phyloP scores from a whole-genome alignment of 2,888 invertebrate species.

The Exocentrus adspersus region DNA sequence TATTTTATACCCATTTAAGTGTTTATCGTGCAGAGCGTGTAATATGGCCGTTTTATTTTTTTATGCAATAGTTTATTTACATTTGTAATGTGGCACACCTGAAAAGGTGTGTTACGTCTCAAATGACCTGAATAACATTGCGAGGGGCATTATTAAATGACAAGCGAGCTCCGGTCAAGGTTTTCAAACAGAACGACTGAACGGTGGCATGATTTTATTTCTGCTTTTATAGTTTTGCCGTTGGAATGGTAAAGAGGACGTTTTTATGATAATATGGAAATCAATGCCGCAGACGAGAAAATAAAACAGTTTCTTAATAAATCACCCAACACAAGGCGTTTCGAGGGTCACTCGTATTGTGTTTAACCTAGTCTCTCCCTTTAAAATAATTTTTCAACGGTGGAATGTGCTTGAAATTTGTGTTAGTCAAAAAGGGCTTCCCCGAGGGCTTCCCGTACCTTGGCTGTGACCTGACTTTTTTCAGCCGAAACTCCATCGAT shows the following conservation, averaged over 20 bases:
- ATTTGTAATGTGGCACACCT: constrained; percentile 54
- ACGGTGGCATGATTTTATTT: constrained; percentile 28
- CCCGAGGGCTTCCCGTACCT: constrained; percentile 70
- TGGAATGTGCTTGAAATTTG: too few species aligned
- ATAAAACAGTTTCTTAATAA: too few species aligned
- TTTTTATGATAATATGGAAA: too few species aligned
- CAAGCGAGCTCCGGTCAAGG: constrained; percentile 44
- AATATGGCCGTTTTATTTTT: constrained; percentile 32
- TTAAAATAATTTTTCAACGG: too few species aligned
- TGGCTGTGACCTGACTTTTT: constrained; percentile 83
- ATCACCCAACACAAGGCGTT: too few species aligned
- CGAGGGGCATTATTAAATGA: constrained; percentile 34
- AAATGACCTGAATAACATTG: constrained; percentile 51
- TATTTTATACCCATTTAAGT: neutral
- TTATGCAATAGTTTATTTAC: constrained; percentile 46
- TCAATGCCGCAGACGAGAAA: too few species aligned
- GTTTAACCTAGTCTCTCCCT: too few species aligned
- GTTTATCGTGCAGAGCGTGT: constrained; percentile 27
- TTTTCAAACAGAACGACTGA: constrained; percentile 28
- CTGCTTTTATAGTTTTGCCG: neutral
- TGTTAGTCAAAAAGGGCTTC: too few species aligned
- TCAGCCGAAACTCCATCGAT: constrained; percentile 87
- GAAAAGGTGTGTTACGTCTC: constrained; percentile 50
- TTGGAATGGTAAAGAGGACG: too few species aligned
- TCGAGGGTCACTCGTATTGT: too few species aligned